A percentile compares a stretch with the other conserved stretches of the same genome.
phyloP scores from a whole-genome alignment of 2,797 vertebrate species.

The Xiphorhynchus erythropygius region DNA sequence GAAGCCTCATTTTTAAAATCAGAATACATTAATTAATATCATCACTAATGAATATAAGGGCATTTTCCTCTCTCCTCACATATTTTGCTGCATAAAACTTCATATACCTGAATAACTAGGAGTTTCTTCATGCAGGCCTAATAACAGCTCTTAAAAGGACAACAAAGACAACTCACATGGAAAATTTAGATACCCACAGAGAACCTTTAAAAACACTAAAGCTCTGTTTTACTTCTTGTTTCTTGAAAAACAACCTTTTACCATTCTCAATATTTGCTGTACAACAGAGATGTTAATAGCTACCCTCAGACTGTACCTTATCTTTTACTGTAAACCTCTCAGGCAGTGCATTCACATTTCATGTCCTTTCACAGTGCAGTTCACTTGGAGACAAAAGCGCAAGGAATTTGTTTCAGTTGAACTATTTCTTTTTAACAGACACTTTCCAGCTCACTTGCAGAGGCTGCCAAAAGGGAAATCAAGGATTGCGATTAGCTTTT shows the following conservation, averaged over 20 bases:
- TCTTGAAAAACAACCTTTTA: constrained; percentile 67
- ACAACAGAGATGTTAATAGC: constrained; percentile 60
- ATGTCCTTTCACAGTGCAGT: constrained; percentile 73
- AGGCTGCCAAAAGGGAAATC: constrained; percentile 67
- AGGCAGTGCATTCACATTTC: constrained; percentile 62
- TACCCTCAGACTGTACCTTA: constrained; percentile 59
- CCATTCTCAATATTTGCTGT: constrained; percentile 56
- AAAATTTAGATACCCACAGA: constrained; percentile 70
- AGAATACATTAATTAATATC: neutral
- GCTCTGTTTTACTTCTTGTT: constrained; percentile 60
- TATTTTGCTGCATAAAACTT: neutral
- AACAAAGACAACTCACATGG: constrained; percentile 61
- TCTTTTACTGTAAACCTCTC: constrained; percentile 67
- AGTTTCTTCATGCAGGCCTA: constrained; percentile 36
- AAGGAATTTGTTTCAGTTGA: constrained; percentile 79
- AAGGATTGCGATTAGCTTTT: constrained; percentile 36
- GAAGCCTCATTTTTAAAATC: neutral
- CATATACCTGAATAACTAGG: neutral
- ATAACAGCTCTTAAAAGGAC: constrained; percentile 60
- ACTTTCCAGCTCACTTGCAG: constrained; percentile 74
- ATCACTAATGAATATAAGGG: neutral
- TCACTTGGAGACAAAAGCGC: constrained; percentile 79
- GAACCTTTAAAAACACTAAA: constrained; percentile 49
- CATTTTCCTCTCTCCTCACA: neutral
- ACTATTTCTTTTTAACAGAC: constrained; percentile 72